Evolutionary conservation across 2,113 vertebrate species (phyloP).

Genomic region (Anhinga rufa): DNA sequence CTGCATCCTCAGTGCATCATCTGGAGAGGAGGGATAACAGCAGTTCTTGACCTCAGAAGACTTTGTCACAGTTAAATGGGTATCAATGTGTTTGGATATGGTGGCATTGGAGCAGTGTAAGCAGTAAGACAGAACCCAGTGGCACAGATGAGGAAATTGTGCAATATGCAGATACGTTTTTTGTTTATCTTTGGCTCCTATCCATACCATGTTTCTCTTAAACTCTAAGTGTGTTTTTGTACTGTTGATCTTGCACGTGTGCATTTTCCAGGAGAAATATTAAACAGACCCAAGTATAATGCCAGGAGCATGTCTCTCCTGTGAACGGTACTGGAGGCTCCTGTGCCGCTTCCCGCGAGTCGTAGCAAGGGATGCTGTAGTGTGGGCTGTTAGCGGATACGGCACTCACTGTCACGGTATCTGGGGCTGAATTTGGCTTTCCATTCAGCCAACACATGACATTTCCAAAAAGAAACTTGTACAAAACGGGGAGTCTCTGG

Average conservation of each 20-base stretch:
- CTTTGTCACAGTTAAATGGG: not conserved
- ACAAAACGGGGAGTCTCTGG: slow-evolving; percentile 11
- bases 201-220: not conserved
- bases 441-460: not conserved
- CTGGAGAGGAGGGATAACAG: not conserved
- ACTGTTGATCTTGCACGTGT: not conserved
- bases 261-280: not conserved
- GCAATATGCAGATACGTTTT: not conserved
- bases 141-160: not conserved
- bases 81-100: not conserved
- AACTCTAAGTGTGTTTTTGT: not conserved
- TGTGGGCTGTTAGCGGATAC: not conserved
- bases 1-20: not conserved
- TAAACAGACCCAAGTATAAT: not conserved
- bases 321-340: not conserved
- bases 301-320: fast-evolving
- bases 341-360: fast-evolving
- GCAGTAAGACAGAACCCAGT: not conserved
- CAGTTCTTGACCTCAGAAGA: not conserved
- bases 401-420: not conserved
- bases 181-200: not conserved
- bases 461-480: slow-evolving; percentile 21
- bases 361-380: not conserved
- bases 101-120: not conserved
- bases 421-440: not conserved